Evolutionary conservation across 1,140 invertebrate genomes (phyloP).

Genomic region (Conus ventricosus): DNA sequence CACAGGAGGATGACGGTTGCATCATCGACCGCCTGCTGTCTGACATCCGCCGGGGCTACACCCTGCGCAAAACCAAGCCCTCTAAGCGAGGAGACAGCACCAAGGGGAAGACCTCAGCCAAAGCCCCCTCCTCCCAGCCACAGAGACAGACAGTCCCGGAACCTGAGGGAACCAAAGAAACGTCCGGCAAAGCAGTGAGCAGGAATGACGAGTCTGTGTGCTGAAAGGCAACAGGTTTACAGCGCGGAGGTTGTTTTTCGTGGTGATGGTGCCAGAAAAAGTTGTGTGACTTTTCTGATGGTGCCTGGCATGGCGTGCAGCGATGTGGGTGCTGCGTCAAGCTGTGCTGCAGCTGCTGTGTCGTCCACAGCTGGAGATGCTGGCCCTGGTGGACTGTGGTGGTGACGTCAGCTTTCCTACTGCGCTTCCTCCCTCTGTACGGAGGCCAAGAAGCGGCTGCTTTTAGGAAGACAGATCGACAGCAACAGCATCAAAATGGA

Average conservation of each 20-base stretch:
- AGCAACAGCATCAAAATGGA: no score
- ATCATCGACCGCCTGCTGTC: constrained; percentile 66
- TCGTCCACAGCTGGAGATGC: no score
- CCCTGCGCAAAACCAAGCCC: constrained; percentile 59
- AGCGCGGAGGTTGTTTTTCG: no score
- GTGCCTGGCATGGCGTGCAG: not conserved
- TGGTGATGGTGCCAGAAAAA: not conserved
- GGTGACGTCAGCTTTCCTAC: no score
- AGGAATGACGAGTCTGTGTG: not conserved
- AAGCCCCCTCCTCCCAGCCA: not conserved
- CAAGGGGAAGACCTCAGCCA: not conserved
- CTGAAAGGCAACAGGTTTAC: not conserved
- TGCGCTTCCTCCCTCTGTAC: no score
- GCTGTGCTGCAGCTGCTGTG: not conserved
- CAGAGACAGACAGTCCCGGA: not conserved
- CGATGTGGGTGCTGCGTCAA: not conserved
- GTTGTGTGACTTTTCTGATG: no score
- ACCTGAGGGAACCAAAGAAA: not conserved
- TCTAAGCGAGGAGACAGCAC: constrained; percentile 20
- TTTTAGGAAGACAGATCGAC: no score
- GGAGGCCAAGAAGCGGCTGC: no score
- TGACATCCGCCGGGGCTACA: constrained; percentile 68
- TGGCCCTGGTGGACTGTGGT: no score
- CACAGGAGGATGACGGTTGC: constrained; percentile 66
- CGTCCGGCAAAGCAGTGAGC: not conserved